These are phyloP conservation scores for Barypeithes pellucidus DNA, from an alignment of 2,888 invertebrate genomes.

Conservation along the genomic window DNA sequence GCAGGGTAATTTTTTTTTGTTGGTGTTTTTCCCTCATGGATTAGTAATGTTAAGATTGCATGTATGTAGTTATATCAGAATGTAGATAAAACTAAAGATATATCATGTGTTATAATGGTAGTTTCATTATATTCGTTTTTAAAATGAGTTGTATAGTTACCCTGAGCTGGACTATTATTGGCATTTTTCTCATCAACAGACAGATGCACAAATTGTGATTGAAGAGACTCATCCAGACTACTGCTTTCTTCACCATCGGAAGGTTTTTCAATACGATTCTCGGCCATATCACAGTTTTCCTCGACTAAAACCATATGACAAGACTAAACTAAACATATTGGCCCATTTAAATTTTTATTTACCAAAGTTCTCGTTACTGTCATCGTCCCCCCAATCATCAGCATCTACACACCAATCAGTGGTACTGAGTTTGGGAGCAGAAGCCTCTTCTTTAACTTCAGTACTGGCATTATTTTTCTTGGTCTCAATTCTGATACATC, in stretches of 20 bases:
- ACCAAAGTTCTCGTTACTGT: constrained; percentile 62
- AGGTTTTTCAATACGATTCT: constrained; percentile 64
- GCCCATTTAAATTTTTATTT: constrained; percentile 63
- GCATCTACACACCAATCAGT: constrained; percentile 80
- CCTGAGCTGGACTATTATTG: constrained; percentile 71
- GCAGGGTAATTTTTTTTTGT: too few relatives aligned
- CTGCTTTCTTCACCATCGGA: constrained; percentile 70
- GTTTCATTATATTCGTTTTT: neutral
- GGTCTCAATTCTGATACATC: constrained; percentile 83
- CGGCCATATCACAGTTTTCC: constrained; percentile 82
- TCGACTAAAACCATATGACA: constrained; percentile 71
- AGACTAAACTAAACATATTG: neutral
- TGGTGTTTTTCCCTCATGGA: too few relatives aligned
- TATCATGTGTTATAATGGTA: neutral
- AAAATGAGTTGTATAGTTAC: constrained; percentile 55
- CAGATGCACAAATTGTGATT: constrained; percentile 75
- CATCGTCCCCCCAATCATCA: constrained; percentile 72
- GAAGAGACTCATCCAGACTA: constrained; percentile 71
- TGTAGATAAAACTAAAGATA: too few relatives aligned
- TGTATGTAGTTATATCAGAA: neutral
- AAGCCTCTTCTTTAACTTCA: constrained; percentile 48
- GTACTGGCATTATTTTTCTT: constrained; percentile 70
- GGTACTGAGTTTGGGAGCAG: constrained; percentile 48
- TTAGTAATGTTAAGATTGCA: neutral
- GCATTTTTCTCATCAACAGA: constrained; percentile 74